Evolutionary conservation across 2,113 vertebrate species (phyloP), one percentile per base, ranked within the genome.

Genomic region (Hypomesus transpacificus): DNA sequence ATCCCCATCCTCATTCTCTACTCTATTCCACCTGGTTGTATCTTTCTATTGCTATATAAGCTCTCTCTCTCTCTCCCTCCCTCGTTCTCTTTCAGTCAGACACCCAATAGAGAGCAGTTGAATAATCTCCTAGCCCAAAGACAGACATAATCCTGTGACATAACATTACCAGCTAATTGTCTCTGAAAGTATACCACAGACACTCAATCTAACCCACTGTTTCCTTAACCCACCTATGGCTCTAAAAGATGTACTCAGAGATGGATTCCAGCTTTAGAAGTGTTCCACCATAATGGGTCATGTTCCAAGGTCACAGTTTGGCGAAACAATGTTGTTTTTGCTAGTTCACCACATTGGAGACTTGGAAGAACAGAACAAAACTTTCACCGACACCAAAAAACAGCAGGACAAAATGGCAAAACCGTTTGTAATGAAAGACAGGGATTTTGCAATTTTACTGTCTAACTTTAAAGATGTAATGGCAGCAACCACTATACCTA

Each of bases 101-200:
- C 26, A 3, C 60, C 60, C 60, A 62, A 28, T 62, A 62, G 26
- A 31, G 60, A 34, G 60, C 24, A 17, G 26, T 62, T 62, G 16
- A 34, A 31, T 65, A 65, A 65, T 65, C 63, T 65, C 34, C 18
- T 18, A 20, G n/a, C 34, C 34, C 61, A 34, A 63, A 63, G 7
- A 17, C 61, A 34, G 22, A 24, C 17, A 63, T 65, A 65, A 65
- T 65, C 63, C 63, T 1, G 28, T 65, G 63, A 65, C n/a, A 50
- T 20, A 65, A 65, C 63, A 20, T 39, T 1, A 17, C 14, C 17
- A 31, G 26, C 24, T 64, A 65, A 65, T 65, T 39, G 63, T n/a
- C 63, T 46, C 13, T 65, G 17, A 4, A 46, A 22, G 63, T 50
- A 8, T 65, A 14, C 3, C 18, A 46, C 62, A 50, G 3, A 65